A percentile compares a stretch with the other conserved stretches of the same genome.
phyloP scores from a whole-genome alignment of 2,797 vertebrate genomes.

The Pteronotus mesoamericanus region DNA sequence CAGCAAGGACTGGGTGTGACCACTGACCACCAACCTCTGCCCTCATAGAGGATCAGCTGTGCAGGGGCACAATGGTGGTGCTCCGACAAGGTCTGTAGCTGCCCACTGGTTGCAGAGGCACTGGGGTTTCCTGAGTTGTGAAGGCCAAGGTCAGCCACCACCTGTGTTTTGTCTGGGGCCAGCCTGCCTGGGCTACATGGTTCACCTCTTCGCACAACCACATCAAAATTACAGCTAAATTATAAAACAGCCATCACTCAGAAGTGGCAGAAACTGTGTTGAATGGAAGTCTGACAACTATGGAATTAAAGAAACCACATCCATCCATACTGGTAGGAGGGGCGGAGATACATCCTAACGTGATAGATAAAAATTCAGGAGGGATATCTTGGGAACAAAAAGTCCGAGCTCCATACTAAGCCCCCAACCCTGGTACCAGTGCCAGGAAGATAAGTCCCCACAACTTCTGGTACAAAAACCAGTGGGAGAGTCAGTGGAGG shows the following conservation, averaged over 20 bases:
- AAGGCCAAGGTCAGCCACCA: background rate
- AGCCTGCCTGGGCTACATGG: background rate
- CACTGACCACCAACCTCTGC: background rate
- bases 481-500: background rate
- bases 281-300: background rate
- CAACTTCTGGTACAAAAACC: background rate
- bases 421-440: background rate
- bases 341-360: background rate
- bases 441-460: background rate
- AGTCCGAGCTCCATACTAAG: background rate
- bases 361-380: background rate
- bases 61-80: background rate
- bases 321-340: background rate
- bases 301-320: background rate
- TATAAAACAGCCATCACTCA: background rate
- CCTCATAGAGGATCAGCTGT: background rate
- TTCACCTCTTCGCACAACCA: background rate
- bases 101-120: background rate
- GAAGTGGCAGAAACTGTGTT: background rate
- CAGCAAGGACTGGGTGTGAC: background rate
- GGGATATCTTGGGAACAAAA: background rate
- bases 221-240: background rate
- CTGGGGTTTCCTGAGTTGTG: background rate
- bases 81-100: background rate
- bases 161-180: background rate